A percentile compares a stretch with the other conserved stretches of the same genome.
phyloP scores from a whole-genome alignment of 2,113 vertebrate species.

The Percina caprodes region DNA sequence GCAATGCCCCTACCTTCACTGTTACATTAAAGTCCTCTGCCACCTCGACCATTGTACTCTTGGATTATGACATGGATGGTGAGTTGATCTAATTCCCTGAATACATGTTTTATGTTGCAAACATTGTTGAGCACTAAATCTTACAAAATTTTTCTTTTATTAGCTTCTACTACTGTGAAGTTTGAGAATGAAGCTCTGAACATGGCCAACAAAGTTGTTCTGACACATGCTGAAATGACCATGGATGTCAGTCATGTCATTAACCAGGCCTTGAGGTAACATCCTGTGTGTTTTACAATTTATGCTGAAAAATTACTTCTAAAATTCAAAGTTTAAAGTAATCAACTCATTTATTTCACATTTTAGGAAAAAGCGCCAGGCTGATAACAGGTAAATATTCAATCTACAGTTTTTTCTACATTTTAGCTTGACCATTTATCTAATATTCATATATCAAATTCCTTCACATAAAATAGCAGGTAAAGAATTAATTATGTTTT shows the following conservation, averaged over 20 bases:
- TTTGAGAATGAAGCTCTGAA: slow-evolving; percentile 73
- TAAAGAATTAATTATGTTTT: not conserved
- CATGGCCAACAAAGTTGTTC: slow-evolving; percentile 69
- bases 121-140: not conserved
- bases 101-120: not conserved
- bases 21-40: slow-evolving; percentile 86
- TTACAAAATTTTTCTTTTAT: slow-evolving; percentile 20
- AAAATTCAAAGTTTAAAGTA: not conserved
- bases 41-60: slow-evolving; percentile 85
- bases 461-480: not conserved
- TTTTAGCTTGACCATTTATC: not conserved
- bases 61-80: slow-evolving; percentile 92
- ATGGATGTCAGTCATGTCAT: slow-evolving; percentile 81
- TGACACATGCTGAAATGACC: slow-evolving; percentile 87
- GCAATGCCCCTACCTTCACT: slow-evolving; percentile 80
- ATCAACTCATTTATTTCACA: not conserved
- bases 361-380: slow-evolving; percentile 62
- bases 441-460: not conserved
- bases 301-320: not conserved
- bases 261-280: slow-evolving; percentile 81
- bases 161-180: slow-evolving; percentile 82
- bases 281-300: not conserved
- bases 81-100: slow-evolving; percentile 66
- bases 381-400: slow-evolving; percentile 59
- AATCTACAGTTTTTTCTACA: not conserved